phyloP scores from a whole-genome alignment of 2,888 invertebrate genomes.

The Trichacis sp. region DNA sequence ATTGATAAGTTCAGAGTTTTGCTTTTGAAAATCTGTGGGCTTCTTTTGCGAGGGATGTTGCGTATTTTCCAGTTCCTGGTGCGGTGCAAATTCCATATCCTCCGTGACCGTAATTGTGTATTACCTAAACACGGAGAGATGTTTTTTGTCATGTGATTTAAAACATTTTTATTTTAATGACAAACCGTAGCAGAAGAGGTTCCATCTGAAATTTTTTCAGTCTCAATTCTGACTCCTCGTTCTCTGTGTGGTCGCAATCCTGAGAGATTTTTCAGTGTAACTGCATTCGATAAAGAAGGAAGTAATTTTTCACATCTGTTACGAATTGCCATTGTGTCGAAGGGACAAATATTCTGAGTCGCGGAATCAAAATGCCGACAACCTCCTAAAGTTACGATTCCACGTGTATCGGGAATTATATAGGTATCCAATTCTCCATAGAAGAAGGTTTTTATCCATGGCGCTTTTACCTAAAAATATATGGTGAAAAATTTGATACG shows the following conservation, averaged over 20 bases:
- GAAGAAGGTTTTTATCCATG: conserved; percentile 90
- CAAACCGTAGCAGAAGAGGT: conserved; percentile 47
- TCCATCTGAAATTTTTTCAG: conserved; percentile 68
- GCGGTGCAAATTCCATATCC: conserved; percentile 92
- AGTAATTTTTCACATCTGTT: conserved; percentile 82
- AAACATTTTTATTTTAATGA: too few relatives aligned
- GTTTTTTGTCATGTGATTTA: too few relatives aligned
- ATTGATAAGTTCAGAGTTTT: conserved; percentile 21
- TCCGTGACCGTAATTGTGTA: conserved; percentile 96
- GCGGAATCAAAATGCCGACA: conserved; percentile 86
- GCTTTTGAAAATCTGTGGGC: conserved; percentile 59
- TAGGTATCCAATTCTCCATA: conserved; percentile 90
- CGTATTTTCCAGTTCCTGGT: conserved; percentile 87
- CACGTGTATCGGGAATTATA: conserved; percentile 82
- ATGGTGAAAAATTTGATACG: too few relatives aligned
- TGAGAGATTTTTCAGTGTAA: conserved; percentile 48
- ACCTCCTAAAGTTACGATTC: conserved; percentile 85
- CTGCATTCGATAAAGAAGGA: conserved; percentile 74
- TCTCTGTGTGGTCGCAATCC: conserved; percentile 87
- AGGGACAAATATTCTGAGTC: conserved; percentile 75
- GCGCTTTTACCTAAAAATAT: conserved; percentile 76
- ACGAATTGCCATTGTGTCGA: conserved; percentile 82
- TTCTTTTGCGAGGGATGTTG: conserved; percentile 78
- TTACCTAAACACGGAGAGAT: conserved; percentile 67
- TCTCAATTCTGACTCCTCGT: conserved; percentile 79